Evolutionary conservation across 2,113 vertebrate species (phyloP).

Genomic region (Neotoma lepida): DNA sequence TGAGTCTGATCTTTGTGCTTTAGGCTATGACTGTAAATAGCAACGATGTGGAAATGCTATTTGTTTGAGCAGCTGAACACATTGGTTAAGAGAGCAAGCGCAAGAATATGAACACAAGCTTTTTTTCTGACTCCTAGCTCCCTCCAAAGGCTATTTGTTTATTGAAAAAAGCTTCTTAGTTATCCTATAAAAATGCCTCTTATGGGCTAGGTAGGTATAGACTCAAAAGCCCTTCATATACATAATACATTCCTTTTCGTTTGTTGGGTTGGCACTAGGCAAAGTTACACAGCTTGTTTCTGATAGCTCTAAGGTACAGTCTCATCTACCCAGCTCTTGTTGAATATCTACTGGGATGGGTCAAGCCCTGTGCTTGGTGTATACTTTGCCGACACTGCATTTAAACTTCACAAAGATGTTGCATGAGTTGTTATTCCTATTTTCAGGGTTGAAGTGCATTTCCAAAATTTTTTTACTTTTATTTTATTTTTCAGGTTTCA

Average conservation of each 20-base stretch:
- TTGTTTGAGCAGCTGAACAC: constrained; percentile 66
- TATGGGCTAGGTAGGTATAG: not conserved
- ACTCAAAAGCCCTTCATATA: constrained; percentile 27
- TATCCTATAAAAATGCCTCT: constrained; percentile 7
- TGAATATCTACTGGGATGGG: not conserved
- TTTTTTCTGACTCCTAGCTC: not conserved
- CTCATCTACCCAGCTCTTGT: not conserved
- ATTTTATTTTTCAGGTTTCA: not conserved
- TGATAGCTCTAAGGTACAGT: not conserved
- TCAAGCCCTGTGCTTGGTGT: not conserved
- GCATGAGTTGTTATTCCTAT: not conserved
- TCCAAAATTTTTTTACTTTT: not conserved
- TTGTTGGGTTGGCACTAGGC: not conserved
- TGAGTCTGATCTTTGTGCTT: constrained; percentile 71
- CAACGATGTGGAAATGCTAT: constrained; percentile 54
- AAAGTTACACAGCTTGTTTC: constrained; percentile 1
- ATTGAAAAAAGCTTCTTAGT: not conserved
- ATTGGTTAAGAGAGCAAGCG: constrained; percentile 40
- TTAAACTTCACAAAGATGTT: constrained; percentile 20
- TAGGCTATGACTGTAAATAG: constrained; percentile 65
- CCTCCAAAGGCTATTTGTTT: not conserved
- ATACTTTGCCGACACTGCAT: not conserved
- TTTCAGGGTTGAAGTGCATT: not conserved
- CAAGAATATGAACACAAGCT: not conserved
- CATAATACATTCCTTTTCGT: not conserved